A percentile compares a stretch with the other conserved stretches of the same genome.
Evolutionary conservation across 1,140 invertebrate species (phyloP).

Genomic region (Pinna nobilis): DNA sequence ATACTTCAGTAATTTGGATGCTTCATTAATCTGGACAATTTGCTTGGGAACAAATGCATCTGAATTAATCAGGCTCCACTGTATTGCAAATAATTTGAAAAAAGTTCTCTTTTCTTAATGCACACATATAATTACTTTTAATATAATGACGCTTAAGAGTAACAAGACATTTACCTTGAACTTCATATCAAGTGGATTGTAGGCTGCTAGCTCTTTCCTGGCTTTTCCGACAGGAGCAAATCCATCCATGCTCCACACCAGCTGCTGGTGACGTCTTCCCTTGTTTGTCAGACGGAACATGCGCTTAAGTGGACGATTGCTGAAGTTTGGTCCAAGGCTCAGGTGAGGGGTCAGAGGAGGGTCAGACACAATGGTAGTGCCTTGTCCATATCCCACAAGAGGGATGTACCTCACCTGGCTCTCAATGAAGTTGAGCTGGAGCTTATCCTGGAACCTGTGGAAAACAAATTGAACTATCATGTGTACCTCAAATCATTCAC

Average conservation of each 20-base stretch:
- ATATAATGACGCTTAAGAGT: not conserved
- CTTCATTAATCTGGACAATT: too few species aligned
- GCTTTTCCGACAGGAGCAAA: conserved; percentile 60
- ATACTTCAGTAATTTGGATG: too few species aligned
- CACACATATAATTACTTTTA: too few species aligned
- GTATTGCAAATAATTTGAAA: too few species aligned
- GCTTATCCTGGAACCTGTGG: conserved; percentile 73
- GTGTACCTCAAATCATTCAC: too few species aligned
- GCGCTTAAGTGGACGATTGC: conserved; percentile 66
- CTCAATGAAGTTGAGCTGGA: conserved; percentile 71
- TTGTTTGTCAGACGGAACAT: conserved; percentile 72
- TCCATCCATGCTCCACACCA: conserved; percentile 71
- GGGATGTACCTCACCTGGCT: conserved; percentile 64
- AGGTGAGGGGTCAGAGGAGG: conserved; percentile 66
- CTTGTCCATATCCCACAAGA: conserved; percentile 69
- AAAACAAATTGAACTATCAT: conserved; percentile 72
- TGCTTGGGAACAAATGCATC: too few species aligned
- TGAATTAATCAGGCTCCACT: too few species aligned
- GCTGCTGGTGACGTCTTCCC: conserved; percentile 72
- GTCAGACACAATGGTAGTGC: conserved; percentile 72
- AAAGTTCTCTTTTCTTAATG: too few species aligned
- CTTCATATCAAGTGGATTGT: conserved; percentile 66
- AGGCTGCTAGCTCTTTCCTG: conserved; percentile 60
- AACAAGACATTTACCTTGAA: conserved; percentile 48
- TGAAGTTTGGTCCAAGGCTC: conserved; percentile 74